A percentile compares a stretch with the other conserved stretches of the same genome.
Evolutionary conservation across 2,888 invertebrate species (phyloP).

Genomic region (Gymnocheta viridis): DNA sequence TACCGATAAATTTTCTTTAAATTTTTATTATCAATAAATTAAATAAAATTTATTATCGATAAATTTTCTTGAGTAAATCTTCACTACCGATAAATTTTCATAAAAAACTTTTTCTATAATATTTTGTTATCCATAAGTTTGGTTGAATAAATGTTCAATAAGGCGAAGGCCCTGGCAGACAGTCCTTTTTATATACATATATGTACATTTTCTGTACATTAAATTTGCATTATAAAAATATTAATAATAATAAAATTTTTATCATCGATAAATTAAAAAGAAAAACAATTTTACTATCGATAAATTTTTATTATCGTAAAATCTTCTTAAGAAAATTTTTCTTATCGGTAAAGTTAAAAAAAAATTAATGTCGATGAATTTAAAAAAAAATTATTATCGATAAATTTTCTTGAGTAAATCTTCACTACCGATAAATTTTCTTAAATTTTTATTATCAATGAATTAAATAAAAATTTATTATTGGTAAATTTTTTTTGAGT

Average conservation of each 20-base stretch:
- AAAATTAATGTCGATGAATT: not conserved
- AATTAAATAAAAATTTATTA: too few relatives aligned
- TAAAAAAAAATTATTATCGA: not conserved
- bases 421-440: not conserved
- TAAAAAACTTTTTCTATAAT: not conserved
- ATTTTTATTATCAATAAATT: not conserved
- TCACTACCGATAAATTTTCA: not conserved
- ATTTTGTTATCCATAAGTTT: not conserved
- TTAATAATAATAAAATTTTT: too few relatives aligned
- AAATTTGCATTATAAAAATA: too few relatives aligned
- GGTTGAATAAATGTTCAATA: not conserved
- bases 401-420: not conserved
- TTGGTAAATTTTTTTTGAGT: not conserved
- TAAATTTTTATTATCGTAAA: not conserved
- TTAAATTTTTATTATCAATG: not conserved
- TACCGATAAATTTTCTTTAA: not conserved
- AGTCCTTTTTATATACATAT: too few relatives aligned
- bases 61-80: not conserved
- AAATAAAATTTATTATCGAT: not conserved
- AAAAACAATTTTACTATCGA: not conserved
- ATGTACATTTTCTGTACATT: too few relatives aligned
- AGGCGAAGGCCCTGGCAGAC: too few relatives aligned
- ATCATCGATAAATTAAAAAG: not conserved
- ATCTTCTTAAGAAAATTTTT: not conserved
- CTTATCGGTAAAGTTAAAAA: not conserved